phyloP scores from a whole-genome alignment of 1,140 invertebrate genomes.

The Pristionchus pacificus region DNA sequence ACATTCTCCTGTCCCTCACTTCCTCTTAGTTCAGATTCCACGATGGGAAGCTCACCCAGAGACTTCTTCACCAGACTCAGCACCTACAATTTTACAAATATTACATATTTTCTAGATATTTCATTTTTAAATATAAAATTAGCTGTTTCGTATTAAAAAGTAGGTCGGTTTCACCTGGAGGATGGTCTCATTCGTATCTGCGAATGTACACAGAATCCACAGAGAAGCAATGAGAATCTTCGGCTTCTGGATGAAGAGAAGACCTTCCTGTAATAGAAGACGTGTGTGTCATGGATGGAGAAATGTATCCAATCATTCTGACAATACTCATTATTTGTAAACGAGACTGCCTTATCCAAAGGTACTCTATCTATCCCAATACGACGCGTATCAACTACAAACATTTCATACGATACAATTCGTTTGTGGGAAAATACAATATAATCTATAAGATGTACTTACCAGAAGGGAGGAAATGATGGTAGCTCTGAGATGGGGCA shows the following conservation, averaged over 20 bases:
- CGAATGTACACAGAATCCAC: slow-evolving; percentile 98
- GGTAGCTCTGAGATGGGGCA: slow-evolving; percentile 73
- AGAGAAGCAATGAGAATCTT: slow-evolving; percentile 68
- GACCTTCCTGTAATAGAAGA: slow-evolving; percentile 13
- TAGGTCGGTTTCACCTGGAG: not conserved
- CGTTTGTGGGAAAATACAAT: not conserved
- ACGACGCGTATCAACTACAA: not conserved
- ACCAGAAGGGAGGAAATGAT: slow-evolving; percentile 68
- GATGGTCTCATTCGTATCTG: slow-evolving; percentile 63
- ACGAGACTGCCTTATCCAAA: not conserved
- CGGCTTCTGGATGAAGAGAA: slow-evolving; percentile 25
- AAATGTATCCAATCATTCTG: slow-evolving; percentile 15
- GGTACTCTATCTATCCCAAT: too few relatives aligned
- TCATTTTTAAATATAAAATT: too few relatives aligned
- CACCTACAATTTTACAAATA: slow-evolving; percentile 23
- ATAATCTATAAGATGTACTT: too few relatives aligned
- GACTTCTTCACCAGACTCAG: slow-evolving; percentile 46
- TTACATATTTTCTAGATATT: not conserved
- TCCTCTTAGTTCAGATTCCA: slow-evolving; percentile 77
- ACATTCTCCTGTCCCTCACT: slow-evolving; percentile 61
- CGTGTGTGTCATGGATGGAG: not conserved
- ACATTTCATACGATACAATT: not conserved
- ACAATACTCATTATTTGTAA: not conserved
- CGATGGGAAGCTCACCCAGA: slow-evolving; percentile 72
- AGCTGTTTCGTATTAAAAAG: slow-evolving; percentile 14